Evolutionary conservation across 2,797 vertebrate genomes (phyloP).

Genomic region (Cephalopachus bancanus): DNA sequence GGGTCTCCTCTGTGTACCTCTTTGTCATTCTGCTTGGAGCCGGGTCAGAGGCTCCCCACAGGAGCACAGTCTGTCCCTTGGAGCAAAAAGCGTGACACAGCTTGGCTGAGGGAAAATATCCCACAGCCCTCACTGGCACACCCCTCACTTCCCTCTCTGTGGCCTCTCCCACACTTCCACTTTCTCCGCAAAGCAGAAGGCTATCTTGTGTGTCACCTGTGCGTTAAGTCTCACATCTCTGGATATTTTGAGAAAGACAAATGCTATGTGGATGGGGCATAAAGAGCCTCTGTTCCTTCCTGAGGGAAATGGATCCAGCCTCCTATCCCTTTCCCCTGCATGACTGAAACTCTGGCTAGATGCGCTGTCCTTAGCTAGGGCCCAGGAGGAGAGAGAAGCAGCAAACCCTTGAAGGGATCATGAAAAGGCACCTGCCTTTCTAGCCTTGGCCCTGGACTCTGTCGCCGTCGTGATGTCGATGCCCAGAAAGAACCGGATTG

Average conservation of each 20-base stretch:
- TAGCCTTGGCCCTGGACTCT: no score
- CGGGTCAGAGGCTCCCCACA: neutral
- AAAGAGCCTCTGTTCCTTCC: neutral
- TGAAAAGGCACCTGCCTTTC: no score
- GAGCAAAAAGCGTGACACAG: neutral
- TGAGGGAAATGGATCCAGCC: neutral
- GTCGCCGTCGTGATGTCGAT: no score
- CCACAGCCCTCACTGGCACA: no score
- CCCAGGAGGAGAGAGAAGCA: neutral
- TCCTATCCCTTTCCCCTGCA: neutral
- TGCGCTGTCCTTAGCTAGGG: no score
- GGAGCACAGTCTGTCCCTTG: neutral
- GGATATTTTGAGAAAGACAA: neutral
- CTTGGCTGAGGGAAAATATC: neutral
- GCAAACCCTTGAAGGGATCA: neutral
- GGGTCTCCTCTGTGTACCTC: neutral
- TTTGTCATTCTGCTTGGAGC: neutral
- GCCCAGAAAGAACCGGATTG: no score
- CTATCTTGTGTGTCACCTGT: rapidly evolving
- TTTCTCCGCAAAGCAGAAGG: neutral
- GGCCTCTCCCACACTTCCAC: neutral
- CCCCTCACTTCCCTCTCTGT: neutral
- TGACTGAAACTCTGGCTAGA: no score
- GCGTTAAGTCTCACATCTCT: neutral
- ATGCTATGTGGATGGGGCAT: no score